phyloP scores from a whole-genome alignment of 2,888 invertebrate species.

The Branchipolynoe longqiensis region DNA sequence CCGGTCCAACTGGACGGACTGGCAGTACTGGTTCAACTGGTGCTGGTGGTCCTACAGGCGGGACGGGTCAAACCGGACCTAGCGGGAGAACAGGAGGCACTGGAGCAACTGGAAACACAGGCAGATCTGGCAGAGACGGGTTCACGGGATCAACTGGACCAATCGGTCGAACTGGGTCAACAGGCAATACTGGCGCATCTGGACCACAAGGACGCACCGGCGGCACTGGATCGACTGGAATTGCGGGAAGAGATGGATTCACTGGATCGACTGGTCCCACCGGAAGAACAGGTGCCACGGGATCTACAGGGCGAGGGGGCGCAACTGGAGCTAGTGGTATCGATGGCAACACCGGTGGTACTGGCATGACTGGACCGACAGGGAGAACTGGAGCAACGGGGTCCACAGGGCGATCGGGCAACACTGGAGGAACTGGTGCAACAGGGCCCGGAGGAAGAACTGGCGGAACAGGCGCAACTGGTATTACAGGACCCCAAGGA shows the following conservation, averaged over 20 bases:
- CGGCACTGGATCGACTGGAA: slow-evolving; percentile 63
- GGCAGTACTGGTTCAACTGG: slow-evolving; percentile 83
- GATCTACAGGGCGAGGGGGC: slow-evolving; percentile 50
- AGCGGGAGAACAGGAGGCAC: slow-evolving; percentile 55
- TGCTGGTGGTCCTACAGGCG: slow-evolving; percentile 37
- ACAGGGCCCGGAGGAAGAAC: slow-evolving; percentile 59
- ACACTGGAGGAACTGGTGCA: slow-evolving; percentile 59
- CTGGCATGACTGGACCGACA: slow-evolving; percentile 46
- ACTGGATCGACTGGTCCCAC: slow-evolving; percentile 59
- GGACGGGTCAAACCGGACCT: slow-evolving; percentile 48
- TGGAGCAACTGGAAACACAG: slow-evolving; percentile 54
- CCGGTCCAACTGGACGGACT: slow-evolving; percentile 43
- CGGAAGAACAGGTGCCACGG: slow-evolving; percentile 53
- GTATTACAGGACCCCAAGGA: slow-evolving; percentile 59
- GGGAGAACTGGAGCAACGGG: slow-evolving; percentile 61
- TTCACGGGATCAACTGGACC: slow-evolving; percentile 47
- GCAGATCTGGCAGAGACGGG: slow-evolving; percentile 49
- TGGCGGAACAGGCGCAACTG: slow-evolving; percentile 55
- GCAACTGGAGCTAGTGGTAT: slow-evolving; percentile 48
- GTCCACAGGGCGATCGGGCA: slow-evolving; percentile 58
- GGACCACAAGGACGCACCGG: slow-evolving; percentile 60
- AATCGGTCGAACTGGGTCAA: slow-evolving; percentile 45
- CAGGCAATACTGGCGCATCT: slow-evolving; percentile 46
- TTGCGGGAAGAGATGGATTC: slow-evolving; percentile 30
- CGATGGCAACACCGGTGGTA: slow-evolving; percentile 51